Conservation (phyloP, 2,113 vertebrate species). For the Oenanthe melanoleuca region DNA sequence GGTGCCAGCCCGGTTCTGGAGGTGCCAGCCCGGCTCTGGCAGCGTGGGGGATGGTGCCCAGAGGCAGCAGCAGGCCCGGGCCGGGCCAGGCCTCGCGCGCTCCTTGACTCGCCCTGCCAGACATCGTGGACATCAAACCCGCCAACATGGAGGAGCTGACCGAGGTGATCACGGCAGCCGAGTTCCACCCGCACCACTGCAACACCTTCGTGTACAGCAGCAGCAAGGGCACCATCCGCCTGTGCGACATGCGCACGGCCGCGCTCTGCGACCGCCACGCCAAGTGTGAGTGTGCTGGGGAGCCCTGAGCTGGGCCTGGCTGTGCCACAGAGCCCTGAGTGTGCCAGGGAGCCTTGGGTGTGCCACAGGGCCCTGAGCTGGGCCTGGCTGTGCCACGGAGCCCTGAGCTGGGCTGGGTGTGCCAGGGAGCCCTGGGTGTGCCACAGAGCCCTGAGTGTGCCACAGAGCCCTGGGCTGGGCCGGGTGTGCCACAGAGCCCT, state of each 20-base stretch:
- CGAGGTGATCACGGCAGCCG: constrained; percentile 92
- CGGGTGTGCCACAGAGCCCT: no score
- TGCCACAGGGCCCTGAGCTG: no score
- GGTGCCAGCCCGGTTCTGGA: no score
- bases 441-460: no score
- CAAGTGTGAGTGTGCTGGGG: constrained; percentile 84
- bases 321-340: no score
- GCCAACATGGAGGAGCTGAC: constrained; percentile 98
- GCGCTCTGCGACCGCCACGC: constrained; percentile 93
- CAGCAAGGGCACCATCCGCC: constrained; percentile 95
- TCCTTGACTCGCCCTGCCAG: constrained; percentile 84
- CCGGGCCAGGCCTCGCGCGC: rapidly evolving
- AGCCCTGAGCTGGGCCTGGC: no score
- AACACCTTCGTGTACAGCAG: constrained; percentile 98
- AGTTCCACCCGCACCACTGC: constrained; percentile 95
- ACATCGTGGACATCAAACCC: constrained; percentile 96
- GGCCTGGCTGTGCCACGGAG: no score
- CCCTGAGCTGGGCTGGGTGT: no score
- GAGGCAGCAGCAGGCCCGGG: rapidly evolving
- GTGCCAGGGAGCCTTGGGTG: no score
- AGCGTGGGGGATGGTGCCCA: rapidly evolving
- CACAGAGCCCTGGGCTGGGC: no score
- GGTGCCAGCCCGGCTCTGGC: rapidly evolving
- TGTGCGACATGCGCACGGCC: constrained; percentile 92
- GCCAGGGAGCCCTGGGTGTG: no score